phyloP scores from a whole-genome alignment of 2,113 vertebrate species.

The Ptychochromis oligacanthus region DNA sequence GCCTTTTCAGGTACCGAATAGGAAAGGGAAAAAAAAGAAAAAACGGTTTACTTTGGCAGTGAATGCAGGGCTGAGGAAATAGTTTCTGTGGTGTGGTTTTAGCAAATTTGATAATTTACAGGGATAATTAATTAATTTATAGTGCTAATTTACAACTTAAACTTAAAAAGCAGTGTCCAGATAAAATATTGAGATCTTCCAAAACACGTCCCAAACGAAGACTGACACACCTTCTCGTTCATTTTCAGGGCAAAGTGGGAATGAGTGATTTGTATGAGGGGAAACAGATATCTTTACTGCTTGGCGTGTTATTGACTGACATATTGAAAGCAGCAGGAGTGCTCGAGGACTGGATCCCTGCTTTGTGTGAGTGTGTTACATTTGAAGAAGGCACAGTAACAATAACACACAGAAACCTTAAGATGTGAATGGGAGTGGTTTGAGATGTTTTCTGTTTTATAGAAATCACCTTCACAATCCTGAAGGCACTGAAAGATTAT shows the following conservation, averaged over 20 bases:
- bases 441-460: constrained; percentile 65
- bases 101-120: constrained; percentile 15
- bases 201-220: constrained; percentile 12
- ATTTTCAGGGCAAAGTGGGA: background rate
- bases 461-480: constrained; percentile 64
- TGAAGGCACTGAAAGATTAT: constrained; percentile 42
- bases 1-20: constrained; percentile 49
- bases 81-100: background rate
- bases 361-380: constrained; percentile 27
- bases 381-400: constrained; percentile 28
- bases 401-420: constrained; percentile 35
- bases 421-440: constrained; percentile 57
- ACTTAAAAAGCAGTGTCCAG: background rate
- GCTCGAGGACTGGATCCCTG: constrained; percentile 38
- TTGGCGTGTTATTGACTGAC: constrained; percentile 30
- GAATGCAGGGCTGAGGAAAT: constrained; percentile 17
- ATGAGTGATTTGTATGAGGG: constrained; percentile 19
- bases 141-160: too few species aligned
- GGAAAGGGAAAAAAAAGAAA: constrained; percentile 21
- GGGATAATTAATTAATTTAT: too few species aligned
- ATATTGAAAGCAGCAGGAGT: constrained; percentile 15
- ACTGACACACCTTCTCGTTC: constrained; percentile 4
- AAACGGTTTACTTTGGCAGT: constrained; percentile 18
- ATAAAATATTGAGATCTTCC: background rate
- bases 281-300: constrained; percentile 20